phyloP scores from a whole-genome alignment of 1,140 invertebrate species.

The Paraescarpia echinospica region DNA sequence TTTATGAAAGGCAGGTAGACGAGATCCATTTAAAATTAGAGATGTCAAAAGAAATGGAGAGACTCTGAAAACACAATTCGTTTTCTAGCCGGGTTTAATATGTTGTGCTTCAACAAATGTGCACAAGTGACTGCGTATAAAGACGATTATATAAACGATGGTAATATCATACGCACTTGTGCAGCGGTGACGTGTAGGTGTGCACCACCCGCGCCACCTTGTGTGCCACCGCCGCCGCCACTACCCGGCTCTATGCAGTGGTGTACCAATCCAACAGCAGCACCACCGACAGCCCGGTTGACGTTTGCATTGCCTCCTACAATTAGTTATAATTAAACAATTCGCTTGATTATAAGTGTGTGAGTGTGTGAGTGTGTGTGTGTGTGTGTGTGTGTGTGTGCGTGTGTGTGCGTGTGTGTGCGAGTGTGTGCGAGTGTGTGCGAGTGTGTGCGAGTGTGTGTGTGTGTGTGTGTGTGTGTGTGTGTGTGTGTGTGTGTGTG shows the following conservation, averaged over 20 bases:
- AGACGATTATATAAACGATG: not conserved
- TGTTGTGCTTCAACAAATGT: not conserved
- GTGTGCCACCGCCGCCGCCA: slow-evolving; percentile 42
- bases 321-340: not conserved
- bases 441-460: too few species aligned
- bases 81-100: not conserved
- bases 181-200: slow-evolving; percentile 25
- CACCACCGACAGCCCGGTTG: not conserved
- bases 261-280: not conserved
- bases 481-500: too few species aligned
- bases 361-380: too few species aligned
- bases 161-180: not conserved
- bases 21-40: not conserved
- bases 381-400: too few species aligned
- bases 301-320: not conserved
- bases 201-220: slow-evolving; percentile 32
- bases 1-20: not conserved
- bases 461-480: too few species aligned
- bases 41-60: not conserved
- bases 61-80: too few species aligned
- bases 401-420: too few species aligned
- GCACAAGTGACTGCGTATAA: not conserved
- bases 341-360: too few species aligned
- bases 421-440: too few species aligned
- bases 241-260: slow-evolving; percentile 37